Conservation (phyloP, 2,888 invertebrate species). For the Brachylomia viminalis region DNA sequence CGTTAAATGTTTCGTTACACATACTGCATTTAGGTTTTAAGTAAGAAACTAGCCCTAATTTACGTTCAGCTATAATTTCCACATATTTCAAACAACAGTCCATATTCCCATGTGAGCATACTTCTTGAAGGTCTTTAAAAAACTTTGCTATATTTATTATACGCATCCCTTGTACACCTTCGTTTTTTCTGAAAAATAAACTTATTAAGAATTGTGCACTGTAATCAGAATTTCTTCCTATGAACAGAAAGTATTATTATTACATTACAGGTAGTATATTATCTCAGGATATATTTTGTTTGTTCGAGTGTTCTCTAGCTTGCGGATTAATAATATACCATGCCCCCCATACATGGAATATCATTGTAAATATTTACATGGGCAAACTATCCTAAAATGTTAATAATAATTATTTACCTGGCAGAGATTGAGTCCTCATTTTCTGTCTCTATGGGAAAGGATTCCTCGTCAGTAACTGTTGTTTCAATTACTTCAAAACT, state of each 20-base stretch:
- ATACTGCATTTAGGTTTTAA: constrained; percentile 12
- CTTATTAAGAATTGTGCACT: not conserved
- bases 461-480: no score
- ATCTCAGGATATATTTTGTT: no score
- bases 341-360: no score
- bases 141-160: not conserved
- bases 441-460: no score
- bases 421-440: no score
- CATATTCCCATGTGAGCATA: constrained; percentile 1
- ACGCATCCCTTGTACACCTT: not conserved
- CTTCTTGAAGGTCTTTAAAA: constrained; percentile 6
- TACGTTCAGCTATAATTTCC: constrained; percentile 9
- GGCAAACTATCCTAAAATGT: no score
- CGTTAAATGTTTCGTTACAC: constrained; percentile 7
- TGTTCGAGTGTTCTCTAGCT: no score
- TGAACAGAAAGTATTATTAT: not conserved
- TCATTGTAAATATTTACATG: no score
- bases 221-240: not conserved
- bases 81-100: not conserved
- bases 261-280: no score
- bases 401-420: no score
- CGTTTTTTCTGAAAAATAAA: not conserved
- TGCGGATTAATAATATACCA: no score
- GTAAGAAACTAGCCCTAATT: constrained; percentile 13
- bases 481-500: no score